Percentiles rank a stretch among this genome's conserved stretches.
Conservation (phyloP, 2,888 invertebrate species). For the Pseudococcus viburni region DNA sequence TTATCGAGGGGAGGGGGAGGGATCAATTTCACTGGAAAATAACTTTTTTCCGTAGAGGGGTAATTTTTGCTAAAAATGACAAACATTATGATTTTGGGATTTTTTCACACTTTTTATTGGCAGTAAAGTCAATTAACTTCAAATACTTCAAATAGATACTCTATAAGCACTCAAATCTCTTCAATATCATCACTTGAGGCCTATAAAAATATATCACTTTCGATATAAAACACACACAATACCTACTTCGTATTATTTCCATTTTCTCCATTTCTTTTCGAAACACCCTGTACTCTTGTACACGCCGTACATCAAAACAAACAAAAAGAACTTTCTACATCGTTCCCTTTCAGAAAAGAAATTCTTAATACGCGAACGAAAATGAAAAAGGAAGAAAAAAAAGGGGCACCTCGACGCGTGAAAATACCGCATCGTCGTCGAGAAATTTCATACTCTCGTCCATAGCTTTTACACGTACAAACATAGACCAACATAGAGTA, state of each 20-base stretch:
- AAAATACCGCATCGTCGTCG: slow-evolving; percentile 3
- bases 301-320: slow-evolving; percentile 1
- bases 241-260: neutral
- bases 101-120: no score
- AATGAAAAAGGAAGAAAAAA: slow-evolving; percentile 3
- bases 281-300: neutral
- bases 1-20: no score
- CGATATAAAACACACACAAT: no score
- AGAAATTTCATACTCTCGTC: slow-evolving; percentile 14
- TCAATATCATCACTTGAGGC: no score
- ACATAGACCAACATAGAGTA: neutral
- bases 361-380: neutral
- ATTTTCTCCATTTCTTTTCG: neutral
- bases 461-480: neutral
- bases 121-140: no score
- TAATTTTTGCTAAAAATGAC: no score
- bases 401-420: neutral
- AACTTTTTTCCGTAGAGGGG: no score
- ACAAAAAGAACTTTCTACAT: neutral
- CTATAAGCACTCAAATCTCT: no score
- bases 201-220: no score
- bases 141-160: no score
- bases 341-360: neutral
- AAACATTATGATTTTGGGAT: no score
- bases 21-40: no score